phyloP scores from a whole-genome alignment of 2,113 vertebrate genomes.

The Myrmecophaga tridactyla region DNA sequence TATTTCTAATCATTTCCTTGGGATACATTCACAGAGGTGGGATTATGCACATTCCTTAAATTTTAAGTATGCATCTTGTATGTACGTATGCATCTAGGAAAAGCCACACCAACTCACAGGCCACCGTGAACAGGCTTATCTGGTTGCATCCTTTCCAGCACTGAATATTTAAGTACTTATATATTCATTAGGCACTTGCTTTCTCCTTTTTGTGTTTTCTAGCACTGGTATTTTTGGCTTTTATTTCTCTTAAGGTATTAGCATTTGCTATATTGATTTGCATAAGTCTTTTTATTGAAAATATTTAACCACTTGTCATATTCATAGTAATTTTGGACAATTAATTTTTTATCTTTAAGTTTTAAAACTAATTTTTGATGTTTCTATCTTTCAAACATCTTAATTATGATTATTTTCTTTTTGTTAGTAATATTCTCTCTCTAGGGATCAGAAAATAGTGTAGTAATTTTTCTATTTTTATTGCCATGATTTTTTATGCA shows the following conservation, averaged over 20 bases:
- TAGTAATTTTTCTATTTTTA: background rate
- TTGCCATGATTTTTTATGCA: background rate
- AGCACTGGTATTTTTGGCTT: background rate
- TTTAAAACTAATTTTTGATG: background rate
- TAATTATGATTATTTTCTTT: background rate
- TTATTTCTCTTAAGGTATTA: background rate
- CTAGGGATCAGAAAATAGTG: background rate
- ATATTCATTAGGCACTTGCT: background rate
- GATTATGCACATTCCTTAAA: background rate
- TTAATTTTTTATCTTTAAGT: background rate
- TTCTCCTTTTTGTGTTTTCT: background rate
- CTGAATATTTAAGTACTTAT: background rate
- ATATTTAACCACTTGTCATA: background rate
- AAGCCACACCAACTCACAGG: background rate
- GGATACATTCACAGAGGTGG: background rate
- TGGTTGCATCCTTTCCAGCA: background rate
- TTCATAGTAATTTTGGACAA: background rate
- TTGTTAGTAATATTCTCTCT: background rate
- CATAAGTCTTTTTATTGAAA: background rate
- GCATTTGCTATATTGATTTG: background rate
- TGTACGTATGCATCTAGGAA: background rate
- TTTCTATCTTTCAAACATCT: background rate
- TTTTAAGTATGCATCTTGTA: too few relatives aligned
- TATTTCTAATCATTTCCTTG: background rate
- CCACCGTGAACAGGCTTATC: background rate